Conservation (phyloP, 2,113 vertebrate species). For the Hemiscyllium ocellatum region DNA sequence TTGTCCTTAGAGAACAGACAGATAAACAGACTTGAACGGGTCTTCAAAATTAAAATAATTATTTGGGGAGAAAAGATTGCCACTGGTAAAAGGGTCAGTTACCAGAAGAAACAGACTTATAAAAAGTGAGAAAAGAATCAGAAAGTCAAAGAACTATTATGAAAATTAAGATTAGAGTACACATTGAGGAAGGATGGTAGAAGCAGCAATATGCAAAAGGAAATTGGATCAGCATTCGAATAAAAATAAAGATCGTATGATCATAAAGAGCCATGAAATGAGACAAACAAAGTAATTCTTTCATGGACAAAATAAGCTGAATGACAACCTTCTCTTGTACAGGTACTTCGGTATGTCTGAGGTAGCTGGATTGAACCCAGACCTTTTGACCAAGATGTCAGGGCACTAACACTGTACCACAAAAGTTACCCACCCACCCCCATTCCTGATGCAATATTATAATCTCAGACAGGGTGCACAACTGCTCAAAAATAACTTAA, state of each 20-base stretch:
- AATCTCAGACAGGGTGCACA: neutral
- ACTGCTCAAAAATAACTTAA: neutral
- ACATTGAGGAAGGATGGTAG: neutral
- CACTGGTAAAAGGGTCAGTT: neutral
- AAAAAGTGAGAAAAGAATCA: neutral
- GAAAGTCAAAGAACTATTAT: neutral
- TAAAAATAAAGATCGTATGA: neutral
- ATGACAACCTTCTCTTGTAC: too few relatives aligned
- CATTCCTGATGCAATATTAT: neutral
- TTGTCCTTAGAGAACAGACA: neutral
- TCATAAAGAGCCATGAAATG: neutral
- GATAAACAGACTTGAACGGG: neutral
- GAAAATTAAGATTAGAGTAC: neutral
- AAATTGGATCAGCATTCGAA: neutral
- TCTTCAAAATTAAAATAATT: neutral
- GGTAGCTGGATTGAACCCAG: too few relatives aligned
- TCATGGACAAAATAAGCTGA: neutral
- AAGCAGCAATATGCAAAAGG: neutral
- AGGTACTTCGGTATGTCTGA: too few relatives aligned
- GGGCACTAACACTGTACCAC: too few relatives aligned
- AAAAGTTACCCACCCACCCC: too few relatives aligned
- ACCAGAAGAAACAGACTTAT: neutral
- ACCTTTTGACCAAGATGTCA: too few relatives aligned
- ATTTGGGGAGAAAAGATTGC: neutral
- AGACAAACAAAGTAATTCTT: neutral